phyloP scores from a whole-genome alignment of 2,797 vertebrate genomes.

The Benthosema pterotum region DNA sequence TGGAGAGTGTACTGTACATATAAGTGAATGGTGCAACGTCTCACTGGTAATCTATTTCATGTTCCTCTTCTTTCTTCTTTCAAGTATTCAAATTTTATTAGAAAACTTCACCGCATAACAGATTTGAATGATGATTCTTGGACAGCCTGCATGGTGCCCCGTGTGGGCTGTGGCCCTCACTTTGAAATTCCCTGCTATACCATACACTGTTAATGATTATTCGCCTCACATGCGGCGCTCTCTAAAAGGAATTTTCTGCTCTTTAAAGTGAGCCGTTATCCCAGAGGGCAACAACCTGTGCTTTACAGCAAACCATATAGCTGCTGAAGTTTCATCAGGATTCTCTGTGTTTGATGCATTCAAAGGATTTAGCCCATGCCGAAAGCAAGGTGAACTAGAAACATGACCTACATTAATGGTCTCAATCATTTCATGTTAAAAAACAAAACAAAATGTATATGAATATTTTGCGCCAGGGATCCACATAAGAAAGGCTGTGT shows the following conservation, averaged over 20 bases:
- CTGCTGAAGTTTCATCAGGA: constrained; percentile 31
- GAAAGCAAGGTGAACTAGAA: constrained; percentile 24
- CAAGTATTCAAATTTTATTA: too few relatives aligned
- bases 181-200: neutral
- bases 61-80: too few relatives aligned
- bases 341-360: constrained; percentile 27
- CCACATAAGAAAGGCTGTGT: too few relatives aligned
- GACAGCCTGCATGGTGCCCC: too few relatives aligned
- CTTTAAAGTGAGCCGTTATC: constrained; percentile 8
- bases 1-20: too few relatives aligned
- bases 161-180: neutral
- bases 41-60: too few relatives aligned
- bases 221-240: constrained; percentile 16
- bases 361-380: constrained; percentile 1
- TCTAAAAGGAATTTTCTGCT: constrained; percentile 27
- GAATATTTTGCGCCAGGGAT: too few relatives aligned
- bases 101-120: too few relatives aligned
- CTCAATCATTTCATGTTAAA: too few relatives aligned
- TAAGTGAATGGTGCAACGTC: too few relatives aligned
- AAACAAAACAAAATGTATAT: too few relatives aligned
- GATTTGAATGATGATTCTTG: too few relatives aligned
- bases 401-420: constrained; percentile 15
- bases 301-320: constrained; percentile 15
- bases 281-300: constrained; percentile 5
- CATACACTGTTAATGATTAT: constrained; percentile 36